phyloP scores from a whole-genome alignment of 1,140 invertebrate genomes.

The Heliothis subflexa region DNA sequence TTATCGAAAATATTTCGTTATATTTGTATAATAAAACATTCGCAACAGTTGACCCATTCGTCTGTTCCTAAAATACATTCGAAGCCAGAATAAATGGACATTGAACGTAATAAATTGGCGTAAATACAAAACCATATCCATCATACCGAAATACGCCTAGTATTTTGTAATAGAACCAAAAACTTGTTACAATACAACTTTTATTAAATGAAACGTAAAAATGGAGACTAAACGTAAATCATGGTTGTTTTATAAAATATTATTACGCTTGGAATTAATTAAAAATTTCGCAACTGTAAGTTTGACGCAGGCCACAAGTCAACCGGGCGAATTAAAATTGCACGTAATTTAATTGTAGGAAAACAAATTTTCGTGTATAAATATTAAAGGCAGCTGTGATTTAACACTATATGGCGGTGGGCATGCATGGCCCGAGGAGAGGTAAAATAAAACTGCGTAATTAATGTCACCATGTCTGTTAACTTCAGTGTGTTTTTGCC shows the following conservation, averaged over 20 bases:
- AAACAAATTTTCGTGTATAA: constrained; percentile 61
- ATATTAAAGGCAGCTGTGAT: constrained; percentile 67
- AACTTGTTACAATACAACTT: constrained; percentile 32
- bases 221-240: constrained; percentile 1
- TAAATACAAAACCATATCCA: constrained; percentile 50
- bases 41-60: constrained; percentile 72
- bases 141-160: constrained; percentile 23
- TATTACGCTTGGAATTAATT: constrained; percentile 48
- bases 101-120: constrained; percentile 65
- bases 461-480: constrained; percentile 43
- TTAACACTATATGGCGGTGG: constrained; percentile 70
- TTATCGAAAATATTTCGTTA: constrained; percentile 61
- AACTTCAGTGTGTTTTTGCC: constrained; percentile 9
- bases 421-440: constrained; percentile 62
- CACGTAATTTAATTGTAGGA: constrained; percentile 49
- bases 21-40: constrained; percentile 69
- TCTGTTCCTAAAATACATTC: constrained; percentile 66
- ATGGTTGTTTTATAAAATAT: background rate
- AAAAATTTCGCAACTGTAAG: constrained; percentile 48
- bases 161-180: constrained; percentile 1
- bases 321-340: constrained; percentile 58
- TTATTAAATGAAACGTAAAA: constrained; percentile 37
- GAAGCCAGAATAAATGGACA: constrained; percentile 67
- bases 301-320: constrained; percentile 49
- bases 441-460: constrained; percentile 57